These are phyloP conservation scores for Hippoglossus hippoglossus DNA, from an alignment of 2,797 vertebrate species.

Conservation along the genomic window DNA sequence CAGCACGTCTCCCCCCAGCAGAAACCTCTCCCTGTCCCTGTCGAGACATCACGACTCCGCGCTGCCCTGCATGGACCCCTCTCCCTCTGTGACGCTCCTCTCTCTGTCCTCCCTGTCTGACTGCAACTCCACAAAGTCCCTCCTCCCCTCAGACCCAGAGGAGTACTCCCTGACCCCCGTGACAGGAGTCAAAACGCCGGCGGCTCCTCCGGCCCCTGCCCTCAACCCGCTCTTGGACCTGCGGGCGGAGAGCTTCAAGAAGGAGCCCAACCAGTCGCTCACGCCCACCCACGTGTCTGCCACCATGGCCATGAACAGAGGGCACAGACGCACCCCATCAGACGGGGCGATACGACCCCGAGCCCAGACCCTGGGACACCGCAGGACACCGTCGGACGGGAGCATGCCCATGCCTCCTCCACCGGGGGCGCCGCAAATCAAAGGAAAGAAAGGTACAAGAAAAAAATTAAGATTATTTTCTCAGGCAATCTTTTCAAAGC, in stretches of 20 bases:
- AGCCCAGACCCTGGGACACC: conserved; percentile 83
- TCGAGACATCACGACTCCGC: conserved; percentile 80
- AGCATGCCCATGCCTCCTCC: conserved; percentile 84
- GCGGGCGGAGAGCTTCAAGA: conserved; percentile 92
- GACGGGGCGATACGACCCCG: conserved; percentile 89
- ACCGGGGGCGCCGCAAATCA: conserved; percentile 44
- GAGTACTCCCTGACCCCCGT: conserved; percentile 76
- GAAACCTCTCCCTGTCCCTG: conserved; percentile 80
- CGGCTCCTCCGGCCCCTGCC: conserved; percentile 41
- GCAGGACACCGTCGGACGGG: conserved; percentile 86
- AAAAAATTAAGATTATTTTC: too few relatives aligned
- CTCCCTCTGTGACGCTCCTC: conserved; percentile 88
- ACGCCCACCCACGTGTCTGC: conserved; percentile 91
- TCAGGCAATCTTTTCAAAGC: too few relatives aligned
- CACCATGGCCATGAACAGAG: conserved; percentile 82
- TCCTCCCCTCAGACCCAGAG: conserved; percentile 90
- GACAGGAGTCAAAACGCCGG: conserved; percentile 54
- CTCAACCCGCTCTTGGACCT: conserved; percentile 91
- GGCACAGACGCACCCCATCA: conserved; percentile 90
- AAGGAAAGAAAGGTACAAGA: conserved; percentile 68
- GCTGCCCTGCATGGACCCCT: conserved; percentile 81
- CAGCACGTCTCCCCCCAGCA: conserved; percentile 83
- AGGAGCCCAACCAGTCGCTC: conserved; percentile 91
- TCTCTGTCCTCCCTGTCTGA: conserved; percentile 92
- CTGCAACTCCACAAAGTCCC: conserved; percentile 93